phyloP scores from a whole-genome alignment of 2,797 vertebrate species.

The Kryptolebias ocellatus region DNA sequence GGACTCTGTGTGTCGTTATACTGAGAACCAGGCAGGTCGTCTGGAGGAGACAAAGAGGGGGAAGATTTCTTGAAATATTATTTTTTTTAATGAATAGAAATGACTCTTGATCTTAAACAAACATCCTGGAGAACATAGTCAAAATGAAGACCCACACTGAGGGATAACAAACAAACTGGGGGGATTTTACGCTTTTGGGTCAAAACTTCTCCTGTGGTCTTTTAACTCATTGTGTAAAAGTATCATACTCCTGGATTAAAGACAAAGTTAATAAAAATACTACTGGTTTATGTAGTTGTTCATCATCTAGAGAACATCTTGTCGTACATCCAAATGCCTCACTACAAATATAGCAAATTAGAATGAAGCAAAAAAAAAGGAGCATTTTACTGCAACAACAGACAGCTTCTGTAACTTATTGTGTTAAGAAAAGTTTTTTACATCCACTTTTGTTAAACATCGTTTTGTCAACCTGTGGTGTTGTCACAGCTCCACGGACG shows the following conservation, averaged over 20 bases:
- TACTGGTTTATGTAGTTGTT: no score
- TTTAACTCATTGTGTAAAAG: no score
- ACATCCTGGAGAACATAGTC: conserved; percentile 32
- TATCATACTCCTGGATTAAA: no score
- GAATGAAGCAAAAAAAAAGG: conserved; percentile 1
- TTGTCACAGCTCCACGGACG: conserved; percentile 72
- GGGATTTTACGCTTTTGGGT: conserved; percentile 27
- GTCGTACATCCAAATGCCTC: neutral
- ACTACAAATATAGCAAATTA: neutral
- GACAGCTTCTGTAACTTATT: neutral
- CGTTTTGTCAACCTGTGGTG: conserved; percentile 60
- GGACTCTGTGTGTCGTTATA: conserved; percentile 9
- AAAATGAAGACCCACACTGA: conserved; percentile 38
- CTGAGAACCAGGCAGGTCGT: conserved; percentile 34
- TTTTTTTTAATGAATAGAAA: conserved; percentile 14
- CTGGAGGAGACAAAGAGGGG: conserved; percentile 30
- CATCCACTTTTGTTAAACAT: neutral
- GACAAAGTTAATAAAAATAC: no score
- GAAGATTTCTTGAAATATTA: conserved; percentile 7
- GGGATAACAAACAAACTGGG: conserved; percentile 38
- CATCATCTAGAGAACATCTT: no score
- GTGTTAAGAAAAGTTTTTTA: neutral
- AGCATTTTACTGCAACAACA: conserved; percentile 1
- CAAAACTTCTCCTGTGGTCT: conserved; percentile 8
- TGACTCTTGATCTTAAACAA: conserved; percentile 32